phyloP scores from a whole-genome alignment of 2,888 invertebrate species.

The Drosophila dives region DNA sequence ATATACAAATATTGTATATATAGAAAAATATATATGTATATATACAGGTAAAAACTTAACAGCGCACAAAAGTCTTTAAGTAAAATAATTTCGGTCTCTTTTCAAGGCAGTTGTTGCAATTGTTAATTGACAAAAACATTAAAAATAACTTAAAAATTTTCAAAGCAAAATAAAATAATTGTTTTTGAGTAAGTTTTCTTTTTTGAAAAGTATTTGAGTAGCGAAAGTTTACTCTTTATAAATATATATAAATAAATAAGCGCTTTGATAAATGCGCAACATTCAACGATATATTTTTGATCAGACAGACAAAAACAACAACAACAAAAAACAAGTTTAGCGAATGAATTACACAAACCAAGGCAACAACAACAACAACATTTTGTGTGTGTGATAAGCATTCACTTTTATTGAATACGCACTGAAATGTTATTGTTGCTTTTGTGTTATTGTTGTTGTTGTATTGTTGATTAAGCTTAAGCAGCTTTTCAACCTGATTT shows the following conservation, averaged over 20 bases:
- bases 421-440: not conserved
- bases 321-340: not conserved
- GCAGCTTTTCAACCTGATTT: constrained; percentile 20
- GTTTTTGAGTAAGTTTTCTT: not conserved
- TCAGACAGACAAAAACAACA: not conserved
- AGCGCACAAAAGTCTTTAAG: not conserved
- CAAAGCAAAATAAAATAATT: not conserved
- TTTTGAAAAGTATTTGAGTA: not conserved
- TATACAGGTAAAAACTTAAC: not conserved
- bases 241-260: not conserved
- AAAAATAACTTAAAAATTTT: not conserved
- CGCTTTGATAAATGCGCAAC: not conserved
- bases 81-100: not conserved
- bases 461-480: not conserved
- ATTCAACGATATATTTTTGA: not conserved
- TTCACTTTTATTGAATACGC: constrained; percentile 3
- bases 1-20: no score
- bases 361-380: not conserved
- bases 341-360: not conserved
- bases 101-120: not conserved
- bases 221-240: not conserved
- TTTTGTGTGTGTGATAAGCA: not conserved
- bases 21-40: no score
- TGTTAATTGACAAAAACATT: not conserved
- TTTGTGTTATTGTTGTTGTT: constrained; percentile 1